Evolutionary conservation across 2,888 invertebrate species (phyloP).

Genomic region (Saturnia japonica): DNA sequence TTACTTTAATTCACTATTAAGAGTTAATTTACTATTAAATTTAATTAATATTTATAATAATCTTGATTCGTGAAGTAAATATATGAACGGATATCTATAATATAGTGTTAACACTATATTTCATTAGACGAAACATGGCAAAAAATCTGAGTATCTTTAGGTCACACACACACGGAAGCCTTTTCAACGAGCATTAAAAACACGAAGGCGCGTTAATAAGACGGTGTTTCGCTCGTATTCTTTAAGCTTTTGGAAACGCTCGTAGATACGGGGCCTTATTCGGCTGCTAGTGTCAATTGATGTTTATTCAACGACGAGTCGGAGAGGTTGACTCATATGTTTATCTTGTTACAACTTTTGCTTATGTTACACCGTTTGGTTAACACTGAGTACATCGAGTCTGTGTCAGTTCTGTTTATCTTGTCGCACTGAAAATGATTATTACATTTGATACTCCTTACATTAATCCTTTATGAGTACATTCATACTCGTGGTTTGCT

Average conservation of each 20-base stretch:
- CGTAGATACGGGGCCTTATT: not conserved
- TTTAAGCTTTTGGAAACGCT: not conserved
- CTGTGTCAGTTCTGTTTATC: not conserved
- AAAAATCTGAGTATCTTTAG: too few relatives aligned
- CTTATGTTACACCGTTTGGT: not conserved
- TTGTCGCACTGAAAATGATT: not conserved
- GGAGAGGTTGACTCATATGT: not conserved
- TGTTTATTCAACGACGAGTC: not conserved
- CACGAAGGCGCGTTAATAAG: too few relatives aligned
- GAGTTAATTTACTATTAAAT: too few relatives aligned
- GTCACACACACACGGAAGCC: too few relatives aligned
- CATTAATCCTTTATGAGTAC: not conserved
- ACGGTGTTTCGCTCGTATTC: not conserved
- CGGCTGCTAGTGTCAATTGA: not conserved
- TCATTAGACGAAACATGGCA: too few relatives aligned
- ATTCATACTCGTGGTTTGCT: not conserved
- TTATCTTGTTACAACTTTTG: conserved; percentile 4
- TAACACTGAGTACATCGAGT: not conserved
- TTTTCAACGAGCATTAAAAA: too few relatives aligned
- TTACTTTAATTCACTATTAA: too few relatives aligned
- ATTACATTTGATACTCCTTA: conserved; percentile 1
- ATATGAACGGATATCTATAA: too few relatives aligned
- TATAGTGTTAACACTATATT: too few relatives aligned
- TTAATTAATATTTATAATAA: too few relatives aligned
- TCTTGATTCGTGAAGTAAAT: too few relatives aligned